Base-by-base conservation (phyloP, 1,140 invertebrate species). In the Aphidius ervi region DNA sequence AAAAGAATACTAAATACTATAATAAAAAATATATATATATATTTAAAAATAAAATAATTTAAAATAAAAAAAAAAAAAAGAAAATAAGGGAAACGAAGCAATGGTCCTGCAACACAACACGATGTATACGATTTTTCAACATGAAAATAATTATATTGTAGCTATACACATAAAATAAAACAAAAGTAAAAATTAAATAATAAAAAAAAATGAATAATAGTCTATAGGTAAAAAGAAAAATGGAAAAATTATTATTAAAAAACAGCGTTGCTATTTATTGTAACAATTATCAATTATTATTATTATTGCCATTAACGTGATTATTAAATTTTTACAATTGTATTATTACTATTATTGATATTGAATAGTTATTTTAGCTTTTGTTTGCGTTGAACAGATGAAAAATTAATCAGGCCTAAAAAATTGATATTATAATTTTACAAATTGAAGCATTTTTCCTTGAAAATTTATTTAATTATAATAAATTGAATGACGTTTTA, bases 61-160 rank as follows among this genome's bases (percentile, higher is more conserved):
- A 16, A 59, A 64, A 59, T 31, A 55, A 62, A 66, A 63, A 58
- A 58, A 69, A 69, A 61, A 48, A 63, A 58, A 58, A 69, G 68
- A 61, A 48, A 67, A 65, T 68, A 70, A 70, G 57, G 53, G 67
- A 69, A 72, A 67, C 56, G 70, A 79, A 76, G 71, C 71, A 74
- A 75, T 75, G 75, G 74, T 74, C 76, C 70, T 78, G 72, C 71
- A 68, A 77, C 72, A 75, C 74, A 78, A 79, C 71, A 74, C 72
- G 75, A 80, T 80, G 78, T 80, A 80, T 80, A 80, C 78, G 77
- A 80, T 80, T 79, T 79, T 78, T 79, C 76, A 79, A 79, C 75
- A 76, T 74, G 72, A 67, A 77, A 78, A 77, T 75, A 54, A 75
- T 73, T 72, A 76, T 78, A 77, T 74, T 79, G 74, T 78, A 78